Percentiles rank a stretch among this genome's conserved stretches.
Evolutionary conservation across 1,140 invertebrate species (phyloP).

Genomic region (Cepaea nemoralis): DNA sequence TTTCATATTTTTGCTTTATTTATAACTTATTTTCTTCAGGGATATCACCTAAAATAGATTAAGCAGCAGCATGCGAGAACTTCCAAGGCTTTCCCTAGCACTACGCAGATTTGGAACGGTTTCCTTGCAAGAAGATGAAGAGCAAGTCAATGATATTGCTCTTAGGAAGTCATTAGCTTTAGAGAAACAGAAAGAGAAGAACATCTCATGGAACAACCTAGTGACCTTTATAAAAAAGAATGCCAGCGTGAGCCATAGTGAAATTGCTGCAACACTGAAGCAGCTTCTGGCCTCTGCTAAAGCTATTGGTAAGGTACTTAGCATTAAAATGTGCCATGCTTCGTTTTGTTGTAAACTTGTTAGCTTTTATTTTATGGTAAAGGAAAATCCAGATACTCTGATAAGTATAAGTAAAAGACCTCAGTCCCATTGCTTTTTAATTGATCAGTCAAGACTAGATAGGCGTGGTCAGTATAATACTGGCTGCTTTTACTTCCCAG

Average conservation of each 20-base stretch:
- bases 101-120: slow-evolving; percentile 62
- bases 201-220: slow-evolving; percentile 54
- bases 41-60: neutral
- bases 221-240: slow-evolving; percentile 38
- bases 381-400: neutral
- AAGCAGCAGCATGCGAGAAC: slow-evolving; percentile 17
- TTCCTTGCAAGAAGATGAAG: slow-evolving; percentile 32
- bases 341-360: neutral
- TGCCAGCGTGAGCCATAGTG: slow-evolving; percentile 48
- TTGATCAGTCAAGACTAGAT: too few species aligned
- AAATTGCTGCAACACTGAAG: slow-evolving; percentile 51
- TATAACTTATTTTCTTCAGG: too few species aligned
- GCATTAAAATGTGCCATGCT: too few species aligned
- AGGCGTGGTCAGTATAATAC: too few species aligned
- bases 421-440: too few species aligned
- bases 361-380: neutral
- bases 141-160: slow-evolving; percentile 47
- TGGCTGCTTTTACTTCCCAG: too few species aligned
- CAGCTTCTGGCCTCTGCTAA: slow-evolving; percentile 58
- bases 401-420: neutral
- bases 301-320: slow-evolving; percentile 53
- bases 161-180: slow-evolving; percentile 52
- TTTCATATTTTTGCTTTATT: too few species aligned
- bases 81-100: slow-evolving; percentile 64
- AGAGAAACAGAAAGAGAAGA: slow-evolving; percentile 55